Base-by-base conservation (phyloP, 2,797 vertebrate species). In the Pipistrellus pygmaeus region DNA sequence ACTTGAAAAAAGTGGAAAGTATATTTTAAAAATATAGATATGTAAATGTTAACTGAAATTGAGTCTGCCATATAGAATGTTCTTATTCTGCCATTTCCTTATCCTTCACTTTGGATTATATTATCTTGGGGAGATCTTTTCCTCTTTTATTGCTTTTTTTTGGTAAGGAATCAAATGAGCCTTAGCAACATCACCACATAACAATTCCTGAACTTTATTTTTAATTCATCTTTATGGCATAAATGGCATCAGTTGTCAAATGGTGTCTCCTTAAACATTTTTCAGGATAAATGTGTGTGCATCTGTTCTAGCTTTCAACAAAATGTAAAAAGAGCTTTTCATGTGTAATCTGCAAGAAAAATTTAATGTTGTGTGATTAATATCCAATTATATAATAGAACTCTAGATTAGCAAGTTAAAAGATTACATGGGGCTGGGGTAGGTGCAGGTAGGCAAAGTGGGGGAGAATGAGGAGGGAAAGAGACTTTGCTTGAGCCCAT, bases 31-130 rank as follows among this genome's bases (percentile, higher is more conserved):
- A 94, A 72, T 68, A 72, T 20, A 88, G 17, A 48, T 75, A 91
- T 13, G 2, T 87, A 92, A 93, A 95, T 87, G 72, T 85, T 91
- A 95, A 55, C 51, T 86, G 83, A 95, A 95, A 86, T 46, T 17
- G 60, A 93, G 5, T 41, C 8, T 73, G 68, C 5, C 80, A 64
- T 92, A 91, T 35, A 92, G 20, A 80, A 86, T 84, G n/a, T 88
- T 77, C 80, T 66, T 91, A 69, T 95, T 73, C 46, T 92, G 41
- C 44, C 13, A 21, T 87, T 81, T 87, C 35, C 48, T 95, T 66
- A 81, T 32, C 82, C 21, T 46, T 57, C 7, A 13, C 2, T 90
- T 88, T 89, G 8, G 8, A 89, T 32, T 88, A 46, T 78, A 90
- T 46, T 93, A 73, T 64, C 30, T 76, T 88, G 11, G 13, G 44